Percentiles rank a stretch among this genome's conserved stretches.
Evolutionary conservation across 2,888 invertebrate genomes (phyloP).

Genomic region (Thysanoteuthis rhombus): DNA sequence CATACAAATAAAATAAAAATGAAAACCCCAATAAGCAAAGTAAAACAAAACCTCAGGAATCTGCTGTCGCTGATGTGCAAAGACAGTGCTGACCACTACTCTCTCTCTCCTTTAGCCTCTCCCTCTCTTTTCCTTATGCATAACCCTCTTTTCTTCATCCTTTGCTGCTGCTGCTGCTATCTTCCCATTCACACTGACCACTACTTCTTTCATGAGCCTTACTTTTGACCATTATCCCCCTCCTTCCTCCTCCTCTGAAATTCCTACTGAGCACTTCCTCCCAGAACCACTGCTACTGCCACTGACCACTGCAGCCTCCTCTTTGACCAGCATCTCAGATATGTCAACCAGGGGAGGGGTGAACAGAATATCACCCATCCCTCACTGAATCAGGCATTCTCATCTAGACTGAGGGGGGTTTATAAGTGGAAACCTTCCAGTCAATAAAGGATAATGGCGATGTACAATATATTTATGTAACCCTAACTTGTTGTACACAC

Average conservation of each 20-base stretch:
- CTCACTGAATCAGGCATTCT: neutral
- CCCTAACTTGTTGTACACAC: too few relatives aligned
- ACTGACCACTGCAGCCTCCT: neutral
- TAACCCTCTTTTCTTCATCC: neutral
- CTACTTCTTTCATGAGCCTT: neutral
- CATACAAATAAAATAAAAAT: neutral
- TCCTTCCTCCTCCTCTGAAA: neutral
- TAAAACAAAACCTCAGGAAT: neutral
- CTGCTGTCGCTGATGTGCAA: neutral
- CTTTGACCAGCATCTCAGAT: neutral
- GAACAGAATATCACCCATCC: too few relatives aligned
- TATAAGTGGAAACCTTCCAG: too few relatives aligned
- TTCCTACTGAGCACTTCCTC: neutral
- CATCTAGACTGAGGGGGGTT: too few relatives aligned
- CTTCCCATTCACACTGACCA: neutral
- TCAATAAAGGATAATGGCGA: too few relatives aligned
- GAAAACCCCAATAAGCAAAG: neutral
- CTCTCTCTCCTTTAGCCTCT: neutral
- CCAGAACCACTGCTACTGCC: neutral
- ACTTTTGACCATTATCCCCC: neutral
- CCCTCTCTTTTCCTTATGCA: neutral
- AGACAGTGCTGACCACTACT: neutral
- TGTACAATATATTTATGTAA: too few relatives aligned
- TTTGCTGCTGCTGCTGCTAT: neutral
- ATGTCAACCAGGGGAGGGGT: too few relatives aligned